Evolutionary conservation across 2,113 vertebrate species (phyloP).

Genomic region (Apaloderma vittatum): DNA sequence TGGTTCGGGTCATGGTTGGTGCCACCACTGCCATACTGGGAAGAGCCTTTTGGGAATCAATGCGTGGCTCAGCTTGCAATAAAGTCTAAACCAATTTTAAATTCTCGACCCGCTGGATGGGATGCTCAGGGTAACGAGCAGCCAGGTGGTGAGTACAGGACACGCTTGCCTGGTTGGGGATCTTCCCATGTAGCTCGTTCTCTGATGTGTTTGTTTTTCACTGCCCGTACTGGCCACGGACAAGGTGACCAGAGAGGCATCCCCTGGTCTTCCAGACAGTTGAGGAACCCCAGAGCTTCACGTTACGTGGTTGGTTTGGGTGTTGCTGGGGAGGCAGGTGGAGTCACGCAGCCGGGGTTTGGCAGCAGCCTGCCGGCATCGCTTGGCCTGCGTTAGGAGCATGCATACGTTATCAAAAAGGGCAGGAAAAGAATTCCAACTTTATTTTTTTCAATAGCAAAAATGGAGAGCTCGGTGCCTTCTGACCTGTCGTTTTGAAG

Average conservation of each 20-base stretch:
- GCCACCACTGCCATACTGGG: neutral
- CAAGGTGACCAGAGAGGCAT: neutral
- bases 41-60: neutral
- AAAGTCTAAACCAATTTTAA: neutral
- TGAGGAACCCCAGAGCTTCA: neutral
- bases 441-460: neutral
- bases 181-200: neutral
- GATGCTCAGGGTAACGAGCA: neutral
- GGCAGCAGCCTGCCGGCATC: neutral
- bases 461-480: neutral
- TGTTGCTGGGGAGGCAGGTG: neutral
- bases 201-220: neutral
- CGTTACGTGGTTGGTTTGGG: accelerated
- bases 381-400: neutral
- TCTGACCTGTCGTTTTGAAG: neutral
- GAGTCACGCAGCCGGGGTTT: neutral
- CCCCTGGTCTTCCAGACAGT: neutral
- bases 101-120: neutral
- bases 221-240: accelerated
- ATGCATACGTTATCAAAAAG: neutral
- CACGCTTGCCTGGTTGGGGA: neutral
- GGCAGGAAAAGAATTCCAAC: neutral
- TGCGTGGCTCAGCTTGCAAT: neutral
- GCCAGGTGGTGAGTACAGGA: neutral
- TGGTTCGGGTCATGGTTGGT: neutral